These are phyloP conservation scores for Euspilapteryx auroguttella DNA, from an alignment of 2,888 invertebrate species.

Conservation along the genomic window DNA sequence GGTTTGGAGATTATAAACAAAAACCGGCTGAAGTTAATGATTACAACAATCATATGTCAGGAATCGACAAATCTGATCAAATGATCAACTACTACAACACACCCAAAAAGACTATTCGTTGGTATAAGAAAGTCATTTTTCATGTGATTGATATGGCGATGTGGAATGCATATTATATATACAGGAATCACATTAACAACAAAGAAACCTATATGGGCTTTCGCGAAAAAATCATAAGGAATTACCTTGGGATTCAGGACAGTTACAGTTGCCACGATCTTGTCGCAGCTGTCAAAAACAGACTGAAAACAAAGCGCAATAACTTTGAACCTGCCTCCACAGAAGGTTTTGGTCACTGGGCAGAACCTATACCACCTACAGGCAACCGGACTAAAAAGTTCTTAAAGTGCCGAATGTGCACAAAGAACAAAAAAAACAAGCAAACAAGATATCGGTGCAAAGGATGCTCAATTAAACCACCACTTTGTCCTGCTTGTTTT, in stretches of 20 bases:
- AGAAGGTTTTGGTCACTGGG: too few species aligned
- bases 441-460: slow-evolving; percentile 2
- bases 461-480: neutral
- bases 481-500: too few species aligned
- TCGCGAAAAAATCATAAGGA: too few species aligned
- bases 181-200: too few species aligned
- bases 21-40: neutral
- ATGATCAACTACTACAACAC: slow-evolving; percentile 12
- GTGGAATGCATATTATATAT: slow-evolving; percentile 15
- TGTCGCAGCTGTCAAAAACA: too few species aligned
- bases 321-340: too few species aligned
- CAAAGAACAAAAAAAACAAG: slow-evolving; percentile 1
- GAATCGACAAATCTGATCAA: slow-evolving; percentile 14
- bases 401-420: slow-evolving; percentile 1
- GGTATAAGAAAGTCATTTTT: slow-evolving; percentile 18
- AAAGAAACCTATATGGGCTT: too few species aligned
- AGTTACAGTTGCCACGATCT: too few species aligned
- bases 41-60: slow-evolving; percentile 10
- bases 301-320: too few species aligned
- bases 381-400: too few species aligned
- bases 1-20: slow-evolving; percentile 8
- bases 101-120: slow-evolving; percentile 15
- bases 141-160: slow-evolving; percentile 14
- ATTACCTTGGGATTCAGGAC: too few species aligned
- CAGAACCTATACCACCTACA: too few species aligned